Conservation (phyloP, 2,797 vertebrate genomes). For the Fistularia tabacaria region DNA sequence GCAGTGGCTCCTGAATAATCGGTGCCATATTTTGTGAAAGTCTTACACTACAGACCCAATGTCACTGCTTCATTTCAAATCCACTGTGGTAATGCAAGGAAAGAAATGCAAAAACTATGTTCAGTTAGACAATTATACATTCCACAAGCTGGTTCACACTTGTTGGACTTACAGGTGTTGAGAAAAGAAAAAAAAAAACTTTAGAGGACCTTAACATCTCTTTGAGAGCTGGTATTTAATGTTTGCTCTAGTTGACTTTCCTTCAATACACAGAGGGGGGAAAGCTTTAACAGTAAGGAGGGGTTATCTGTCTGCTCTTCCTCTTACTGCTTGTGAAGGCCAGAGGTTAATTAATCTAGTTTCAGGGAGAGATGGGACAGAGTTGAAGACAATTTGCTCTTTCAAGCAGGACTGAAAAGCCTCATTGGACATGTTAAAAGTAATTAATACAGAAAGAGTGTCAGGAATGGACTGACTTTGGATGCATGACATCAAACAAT, state of each 20-base stretch:
- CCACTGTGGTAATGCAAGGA: too few relatives aligned
- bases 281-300: slow-evolving; percentile 23
- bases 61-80: too few relatives aligned
- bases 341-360: slow-evolving; percentile 60
- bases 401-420: slow-evolving; percentile 28
- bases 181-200: too few relatives aligned
- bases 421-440: slow-evolving; percentile 28
- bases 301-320: slow-evolving; percentile 45
- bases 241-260: neutral
- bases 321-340: slow-evolving; percentile 41
- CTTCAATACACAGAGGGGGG: slow-evolving; percentile 20
- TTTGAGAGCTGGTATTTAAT: slow-evolving; percentile 17
- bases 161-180: too few relatives aligned
- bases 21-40: too few relatives aligned
- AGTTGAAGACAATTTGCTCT: slow-evolving; percentile 59
- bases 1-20: too few relatives aligned
- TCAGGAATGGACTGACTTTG: slow-evolving; percentile 11
- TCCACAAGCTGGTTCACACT: too few relatives aligned
- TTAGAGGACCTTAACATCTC: slow-evolving; percentile 19
- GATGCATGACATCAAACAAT: slow-evolving; percentile 32
- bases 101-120: too few relatives aligned
- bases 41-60: too few relatives aligned
- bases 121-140: too few relatives aligned
- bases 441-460: slow-evolving; percentile 45
- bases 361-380: slow-evolving; percentile 44